Conservation (phyloP, 2,797 vertebrate species). For the Myotis vivesi region DNA sequence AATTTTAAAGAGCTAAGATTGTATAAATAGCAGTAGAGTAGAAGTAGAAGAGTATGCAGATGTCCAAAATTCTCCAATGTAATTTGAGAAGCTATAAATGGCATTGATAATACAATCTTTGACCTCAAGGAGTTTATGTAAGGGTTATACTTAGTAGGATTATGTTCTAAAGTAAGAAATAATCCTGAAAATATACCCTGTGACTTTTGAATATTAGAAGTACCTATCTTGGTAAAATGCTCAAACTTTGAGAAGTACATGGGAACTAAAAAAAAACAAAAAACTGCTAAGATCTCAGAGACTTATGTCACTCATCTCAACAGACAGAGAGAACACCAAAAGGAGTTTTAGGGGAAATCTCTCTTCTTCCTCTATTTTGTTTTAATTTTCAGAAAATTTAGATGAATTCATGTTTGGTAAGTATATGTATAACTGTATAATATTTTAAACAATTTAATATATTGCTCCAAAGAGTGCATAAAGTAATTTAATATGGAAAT, state of each 20-base stretch:
- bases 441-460: background rate
- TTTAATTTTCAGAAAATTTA: background rate
- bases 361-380: background rate
- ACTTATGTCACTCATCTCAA: background rate
- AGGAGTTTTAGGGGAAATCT: background rate
- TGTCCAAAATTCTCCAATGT: background rate
- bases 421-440: background rate
- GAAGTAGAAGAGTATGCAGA: background rate
- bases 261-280: background rate
- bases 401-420: background rate
- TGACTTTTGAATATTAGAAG: background rate
- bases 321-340: background rate
- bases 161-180: background rate
- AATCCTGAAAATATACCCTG: background rate
- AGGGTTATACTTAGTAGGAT: background rate
- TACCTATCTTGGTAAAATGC: background rate
- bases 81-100: background rate
- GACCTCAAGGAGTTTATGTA: background rate
- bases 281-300: background rate
- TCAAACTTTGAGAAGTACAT: background rate
- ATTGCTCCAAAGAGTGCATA: background rate
- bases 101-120: background rate
- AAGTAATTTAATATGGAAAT: background rate
- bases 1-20: background rate
- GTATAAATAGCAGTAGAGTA: background rate